Percentiles rank a stretch among this genome's conserved stretches.
Conservation (phyloP, 2,888 invertebrate species). For the Ormyrus rosae region DNA sequence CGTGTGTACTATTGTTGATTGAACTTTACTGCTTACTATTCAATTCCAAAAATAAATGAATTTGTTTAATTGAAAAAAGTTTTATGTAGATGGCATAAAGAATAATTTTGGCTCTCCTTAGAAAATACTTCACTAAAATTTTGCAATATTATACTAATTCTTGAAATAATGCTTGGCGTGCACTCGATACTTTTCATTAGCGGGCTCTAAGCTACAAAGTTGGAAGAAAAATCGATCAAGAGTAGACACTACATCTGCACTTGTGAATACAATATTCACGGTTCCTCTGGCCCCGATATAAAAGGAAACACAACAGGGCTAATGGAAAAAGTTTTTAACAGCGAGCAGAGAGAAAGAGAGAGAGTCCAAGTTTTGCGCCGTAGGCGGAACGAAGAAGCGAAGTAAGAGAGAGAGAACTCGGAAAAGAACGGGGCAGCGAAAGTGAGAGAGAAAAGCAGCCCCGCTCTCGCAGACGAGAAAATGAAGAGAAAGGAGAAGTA, state of each 20-base stretch:
- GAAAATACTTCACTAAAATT: no score
- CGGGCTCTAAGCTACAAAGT: background rate
- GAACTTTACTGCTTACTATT: no score
- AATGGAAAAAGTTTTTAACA: conserved; percentile 57
- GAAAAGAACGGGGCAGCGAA: background rate
- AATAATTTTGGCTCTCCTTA: no score
- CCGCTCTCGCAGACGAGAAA: background rate
- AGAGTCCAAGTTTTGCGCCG: conserved; percentile 28
- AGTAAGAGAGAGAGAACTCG: background rate
- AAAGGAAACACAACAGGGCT: conserved; percentile 49
- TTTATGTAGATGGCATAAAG: no score
- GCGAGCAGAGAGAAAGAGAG: background rate
- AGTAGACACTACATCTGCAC: conserved; percentile 1
- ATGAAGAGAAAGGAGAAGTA: background rate
- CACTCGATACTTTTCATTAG: background rate
- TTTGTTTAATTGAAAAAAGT: no score
- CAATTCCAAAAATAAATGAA: no score
- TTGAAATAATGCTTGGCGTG: background rate
- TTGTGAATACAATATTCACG: conserved; percentile 9
- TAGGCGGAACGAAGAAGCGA: background rate
- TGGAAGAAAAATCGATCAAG: conserved; percentile 4
- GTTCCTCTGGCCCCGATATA: conserved; percentile 20
- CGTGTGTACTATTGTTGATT: no score
- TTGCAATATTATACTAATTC: no score
- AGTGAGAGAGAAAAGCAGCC: background rate